These are phyloP conservation scores for Mythimna impura DNA, from an alignment of 2,888 invertebrate species.

Conservation along the genomic window DNA sequence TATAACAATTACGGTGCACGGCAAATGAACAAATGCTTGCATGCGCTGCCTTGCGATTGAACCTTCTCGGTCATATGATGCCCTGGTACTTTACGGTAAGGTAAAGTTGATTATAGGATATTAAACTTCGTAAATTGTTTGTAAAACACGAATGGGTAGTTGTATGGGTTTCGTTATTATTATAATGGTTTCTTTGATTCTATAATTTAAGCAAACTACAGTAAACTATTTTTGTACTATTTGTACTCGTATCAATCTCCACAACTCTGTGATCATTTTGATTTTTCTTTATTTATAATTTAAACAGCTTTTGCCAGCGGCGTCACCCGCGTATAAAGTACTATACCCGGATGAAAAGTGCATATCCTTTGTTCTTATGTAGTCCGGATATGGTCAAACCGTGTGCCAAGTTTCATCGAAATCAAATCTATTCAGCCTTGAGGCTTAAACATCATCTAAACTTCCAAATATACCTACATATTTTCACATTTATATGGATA, in stretches of 20 bases:
- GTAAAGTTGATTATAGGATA: slow-evolving; percentile 3
- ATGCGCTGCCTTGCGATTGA: slow-evolving; percentile 62
- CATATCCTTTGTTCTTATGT: no score
- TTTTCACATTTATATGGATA: no score
- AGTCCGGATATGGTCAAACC: no score
- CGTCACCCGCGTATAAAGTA: no score
- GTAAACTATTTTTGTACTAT: neutral
- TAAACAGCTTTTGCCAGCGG: no score
- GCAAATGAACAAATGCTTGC: slow-evolving; percentile 50
- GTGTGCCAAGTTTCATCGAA: no score
- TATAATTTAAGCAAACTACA: neutral
- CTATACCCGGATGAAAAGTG: no score
- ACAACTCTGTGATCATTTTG: neutral
- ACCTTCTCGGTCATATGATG: slow-evolving; percentile 48
- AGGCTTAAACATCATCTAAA: no score
- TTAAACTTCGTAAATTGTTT: slow-evolving; percentile 9
- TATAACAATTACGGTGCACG: slow-evolving; percentile 58
- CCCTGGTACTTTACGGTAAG: slow-evolving; percentile 21
- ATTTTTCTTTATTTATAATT: no score
- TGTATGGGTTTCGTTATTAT: slow-evolving; percentile 4
- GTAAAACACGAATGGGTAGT: neutral
- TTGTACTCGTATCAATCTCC: neutral
- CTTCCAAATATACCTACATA: no score
- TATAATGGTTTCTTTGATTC: neutral
- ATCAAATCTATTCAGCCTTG: no score